A percentile compares a stretch with the other conserved stretches of the same genome.
These are phyloP conservation scores for Typhlomys cinereus DNA, from an alignment of 2,113 vertebrate species.

Conservation along the genomic window DNA sequence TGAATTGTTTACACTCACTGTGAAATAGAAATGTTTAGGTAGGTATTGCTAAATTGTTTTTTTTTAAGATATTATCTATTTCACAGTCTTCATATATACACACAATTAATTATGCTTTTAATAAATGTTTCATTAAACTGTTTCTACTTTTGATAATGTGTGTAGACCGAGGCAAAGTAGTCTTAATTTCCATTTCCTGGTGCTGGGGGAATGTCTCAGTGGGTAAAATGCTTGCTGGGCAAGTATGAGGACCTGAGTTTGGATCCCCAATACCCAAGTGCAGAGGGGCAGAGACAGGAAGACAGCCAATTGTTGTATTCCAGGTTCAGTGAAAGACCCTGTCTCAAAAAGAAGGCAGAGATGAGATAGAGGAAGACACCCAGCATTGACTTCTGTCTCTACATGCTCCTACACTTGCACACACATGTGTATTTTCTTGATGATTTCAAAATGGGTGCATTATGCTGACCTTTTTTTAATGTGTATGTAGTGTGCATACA, in stretches of 20 bases:
- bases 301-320: no score
- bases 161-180: neutral
- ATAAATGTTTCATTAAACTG: conserved; percentile 7
- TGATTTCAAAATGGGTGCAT: no score
- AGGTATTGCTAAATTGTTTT: no score
- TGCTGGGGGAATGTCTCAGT: neutral
- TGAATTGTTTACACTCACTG: no score
- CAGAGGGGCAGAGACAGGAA: neutral
- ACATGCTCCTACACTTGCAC: no score
- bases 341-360: neutral
- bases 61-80: no score
- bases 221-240: neutral
- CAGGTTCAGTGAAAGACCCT: neutral
- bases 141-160: neutral
- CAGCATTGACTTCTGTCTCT: neutral
- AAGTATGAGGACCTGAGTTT: neutral
- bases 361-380: neutral
- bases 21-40: no score
- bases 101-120: no score
- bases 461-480: no score
- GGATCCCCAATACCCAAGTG: neutral
- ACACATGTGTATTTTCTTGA: no score
- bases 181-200: neutral
- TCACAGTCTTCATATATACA: no score
- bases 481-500: no score